A percentile compares a stretch with the other conserved stretches of the same genome.
These are phyloP conservation scores for Mycteria americana DNA, from an alignment of 2,797 vertebrate species.

Conservation along the genomic window DNA sequence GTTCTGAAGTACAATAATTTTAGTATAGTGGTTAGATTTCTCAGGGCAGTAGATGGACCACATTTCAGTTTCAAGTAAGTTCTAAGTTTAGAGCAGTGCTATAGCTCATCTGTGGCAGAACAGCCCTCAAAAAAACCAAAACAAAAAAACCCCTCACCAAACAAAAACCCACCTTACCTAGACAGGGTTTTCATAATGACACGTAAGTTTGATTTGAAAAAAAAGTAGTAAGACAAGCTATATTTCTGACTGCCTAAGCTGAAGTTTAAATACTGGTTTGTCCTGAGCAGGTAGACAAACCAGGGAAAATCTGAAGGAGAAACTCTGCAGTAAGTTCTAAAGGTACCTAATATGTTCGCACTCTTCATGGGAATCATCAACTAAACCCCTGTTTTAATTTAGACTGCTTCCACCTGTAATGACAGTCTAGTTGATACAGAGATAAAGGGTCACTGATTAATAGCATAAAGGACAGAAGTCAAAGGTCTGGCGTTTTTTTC, in stretches of 20 bases:
- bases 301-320: not conserved
- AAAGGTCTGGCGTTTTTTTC: not conserved
- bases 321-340: not conserved
- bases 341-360: not conserved
- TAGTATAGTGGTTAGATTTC: not conserved
- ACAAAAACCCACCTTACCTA: not conserved
- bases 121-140: not conserved
- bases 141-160: not conserved
- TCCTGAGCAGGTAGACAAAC: not conserved
- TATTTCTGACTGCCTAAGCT: not conserved
- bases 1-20: conserved; percentile 18
- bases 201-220: not conserved
- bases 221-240: not conserved
- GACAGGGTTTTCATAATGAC: not conserved
- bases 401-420: not conserved
- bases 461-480: not conserved
- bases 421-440: not conserved
- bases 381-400: not conserved
- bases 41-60: conserved; percentile 20
- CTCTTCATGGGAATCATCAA: not conserved
- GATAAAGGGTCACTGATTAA: not conserved
- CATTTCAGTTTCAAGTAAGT: not conserved
- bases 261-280: not conserved
- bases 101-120: not conserved
- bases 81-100: conserved; percentile 13